A percentile compares a stretch with the other conserved stretches of the same genome.
Evolutionary conservation across 1,140 invertebrate genomes (phyloP).

Genomic region (Caerostris extrusa): DNA sequence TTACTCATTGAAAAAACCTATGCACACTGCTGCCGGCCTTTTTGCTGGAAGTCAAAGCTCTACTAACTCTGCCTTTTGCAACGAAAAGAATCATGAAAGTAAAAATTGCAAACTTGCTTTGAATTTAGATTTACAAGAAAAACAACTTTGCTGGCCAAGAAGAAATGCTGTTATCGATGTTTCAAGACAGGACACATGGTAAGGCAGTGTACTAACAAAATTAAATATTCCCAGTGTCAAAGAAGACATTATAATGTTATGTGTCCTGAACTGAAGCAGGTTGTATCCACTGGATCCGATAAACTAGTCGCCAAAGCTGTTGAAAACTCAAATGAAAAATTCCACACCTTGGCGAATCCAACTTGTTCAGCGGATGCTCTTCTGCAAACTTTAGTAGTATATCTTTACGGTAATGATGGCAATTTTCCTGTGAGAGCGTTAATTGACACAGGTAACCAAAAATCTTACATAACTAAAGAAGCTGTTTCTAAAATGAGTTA

Average conservation of each 20-base stretch:
- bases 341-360: neutral
- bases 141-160: neutral
- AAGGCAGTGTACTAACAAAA: neutral
- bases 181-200: neutral
- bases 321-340: neutral
- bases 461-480: constrained; percentile 12
- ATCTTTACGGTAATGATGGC: neutral
- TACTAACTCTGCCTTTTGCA: neutral
- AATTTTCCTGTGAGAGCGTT: neutral
- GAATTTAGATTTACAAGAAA: constrained; percentile 42
- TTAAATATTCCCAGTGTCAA: neutral
- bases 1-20: neutral
- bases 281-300: neutral
- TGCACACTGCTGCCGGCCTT: neutral
- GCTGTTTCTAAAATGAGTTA: neutral
- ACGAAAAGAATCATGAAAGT: neutral
- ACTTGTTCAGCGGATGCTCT: neutral
- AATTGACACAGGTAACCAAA: neutral
- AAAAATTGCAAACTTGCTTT: no score
- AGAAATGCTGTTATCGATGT: neutral
- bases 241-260: neutral
- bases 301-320: neutral
- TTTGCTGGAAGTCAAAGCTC: no score
- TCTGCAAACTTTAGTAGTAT: neutral
- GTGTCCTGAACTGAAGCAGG: constrained; percentile 4